A percentile compares a stretch with the other conserved stretches of the same genome.
phyloP scores from a whole-genome alignment of 2,113 vertebrate genomes.

The human (Homo sapiens) region GRCh38 chr12:49091501-49092000 shows the following conservation, averaged over 20 bases:
- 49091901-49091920: constrained; percentile 52
- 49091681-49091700: not conserved
- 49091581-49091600: not conserved
- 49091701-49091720: not conserved
- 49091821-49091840: constrained; percentile 78
- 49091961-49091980: constrained; percentile 62
- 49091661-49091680: not conserved
- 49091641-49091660: not conserved
- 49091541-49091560: not conserved
- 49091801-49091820: constrained; percentile 78
- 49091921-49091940: constrained; percentile 56
- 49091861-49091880: constrained; percentile 78
- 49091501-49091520: not conserved
- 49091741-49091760: constrained; percentile 45
- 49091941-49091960: constrained; percentile 33
- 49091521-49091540: not conserved
- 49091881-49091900: constrained; percentile 72
- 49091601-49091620: not conserved
- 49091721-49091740: constrained; percentile 25
- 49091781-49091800: constrained; percentile 62
- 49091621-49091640: not conserved
- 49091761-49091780: constrained; percentile 58
- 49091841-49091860: constrained; percentile 80
- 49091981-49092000: constrained; percentile 66
- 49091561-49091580: not conserved